Base-by-base conservation (phyloP, 2,888 invertebrate species). In the Scaptomyza polygonia region DNA sequence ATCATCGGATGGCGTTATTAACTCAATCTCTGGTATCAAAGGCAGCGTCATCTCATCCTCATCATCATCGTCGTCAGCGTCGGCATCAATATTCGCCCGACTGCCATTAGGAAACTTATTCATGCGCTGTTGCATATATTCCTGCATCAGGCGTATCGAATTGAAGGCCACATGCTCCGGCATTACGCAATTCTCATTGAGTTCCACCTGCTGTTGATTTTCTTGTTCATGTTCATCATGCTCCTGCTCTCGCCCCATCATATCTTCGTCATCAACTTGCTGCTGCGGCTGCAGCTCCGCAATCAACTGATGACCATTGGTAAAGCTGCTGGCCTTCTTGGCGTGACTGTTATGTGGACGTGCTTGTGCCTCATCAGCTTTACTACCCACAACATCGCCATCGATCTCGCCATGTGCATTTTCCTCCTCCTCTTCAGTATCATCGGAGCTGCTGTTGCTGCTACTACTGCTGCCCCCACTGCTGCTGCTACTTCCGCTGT, bases 1-100 rank as follows among this genome's bases (percentile, higher is more conserved):
- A 21, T 91, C 91, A 30, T 91, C 91, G 14, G 88, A 87, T 30
- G 91, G 91, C 27, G 91, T 91, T 27, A 91, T 84, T 3, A 91
- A 69, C 64, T 91, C 91, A 12, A 91, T 91, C 71, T 91, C 91
- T 3, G 91, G 91, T 80, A 91, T 91, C n/a, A 91, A 66, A 1
- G 91, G 91, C 68, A 91, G 66, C n/a, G 88, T 76, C 66, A 90
- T 89, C 32, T 90, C 91, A 58, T 90, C 89, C 1, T 82, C 89
- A 6, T 88, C 85, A 8, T 73, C 84, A 7, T 61, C 81, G 12
- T 63, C 64, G 5, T 85, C 89, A 2, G 77, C 73, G 1, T 64
- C 72, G 18, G 73, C 77, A 9, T 53, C 75, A 65, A 8, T 30
- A 18, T 32, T 21, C 49, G 3, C 30, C 7, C 61, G 54, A n/a